phyloP scores from a whole-genome alignment of 2,888 invertebrate species.

The Myopa tessellatipennis region DNA sequence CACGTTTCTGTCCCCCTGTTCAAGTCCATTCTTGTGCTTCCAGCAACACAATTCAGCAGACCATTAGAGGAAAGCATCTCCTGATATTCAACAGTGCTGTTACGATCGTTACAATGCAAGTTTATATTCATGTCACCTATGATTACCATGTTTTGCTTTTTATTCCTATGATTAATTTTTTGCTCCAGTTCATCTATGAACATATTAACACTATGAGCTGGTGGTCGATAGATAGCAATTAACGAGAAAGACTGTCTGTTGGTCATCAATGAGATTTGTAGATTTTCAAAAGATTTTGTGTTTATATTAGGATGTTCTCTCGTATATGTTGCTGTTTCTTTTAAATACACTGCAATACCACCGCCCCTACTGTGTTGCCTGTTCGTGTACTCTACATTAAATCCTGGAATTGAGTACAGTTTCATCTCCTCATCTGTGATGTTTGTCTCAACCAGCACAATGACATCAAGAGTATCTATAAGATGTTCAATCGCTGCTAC shows the following conservation, averaged over 20 bases:
- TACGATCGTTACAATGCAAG: slow-evolving; percentile 2
- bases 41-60: not conserved
- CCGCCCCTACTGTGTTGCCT: no score
- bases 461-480: not conserved
- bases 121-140: slow-evolving; percentile 16
- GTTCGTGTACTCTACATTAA: not conserved
- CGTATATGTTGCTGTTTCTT: no score
- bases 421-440: slow-evolving; percentile 3
- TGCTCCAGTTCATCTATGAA: slow-evolving; percentile 5
- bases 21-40: slow-evolving; percentile 7
- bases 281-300: no score
- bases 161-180: not conserved
- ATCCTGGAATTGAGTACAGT: not conserved
- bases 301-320: no score
- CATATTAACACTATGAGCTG: not conserved
- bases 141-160: not conserved
- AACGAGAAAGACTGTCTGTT: not conserved
- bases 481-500: not conserved
- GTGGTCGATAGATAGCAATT: slow-evolving; percentile 15
- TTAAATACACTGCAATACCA: no score
- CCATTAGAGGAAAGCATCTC: not conserved
- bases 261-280: not conserved
- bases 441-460: slow-evolving; percentile 7
- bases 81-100: not conserved
- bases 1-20: not conserved